These are phyloP conservation scores for Microctonus brassicae DNA, from an alignment of 2,888 invertebrate genomes.

Conservation along the genomic window DNA sequence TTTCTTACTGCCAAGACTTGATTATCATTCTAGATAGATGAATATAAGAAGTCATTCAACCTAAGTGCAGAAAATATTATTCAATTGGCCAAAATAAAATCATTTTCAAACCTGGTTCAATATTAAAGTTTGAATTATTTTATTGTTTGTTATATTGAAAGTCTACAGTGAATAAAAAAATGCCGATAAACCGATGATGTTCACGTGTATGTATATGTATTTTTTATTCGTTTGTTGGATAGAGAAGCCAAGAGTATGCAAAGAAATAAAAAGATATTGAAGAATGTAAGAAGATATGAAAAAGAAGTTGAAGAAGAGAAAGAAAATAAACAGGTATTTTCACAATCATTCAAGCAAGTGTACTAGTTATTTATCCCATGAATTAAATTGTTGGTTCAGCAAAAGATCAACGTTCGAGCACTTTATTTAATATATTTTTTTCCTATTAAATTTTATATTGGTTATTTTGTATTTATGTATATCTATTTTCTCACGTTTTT, in stretches of 20 bases:
- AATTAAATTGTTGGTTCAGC: conserved; percentile 21
- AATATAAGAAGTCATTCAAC: neutral
- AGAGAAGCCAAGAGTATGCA: neutral
- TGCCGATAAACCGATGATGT: neutral
- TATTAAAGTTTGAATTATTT: neutral
- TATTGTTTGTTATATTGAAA: neutral
- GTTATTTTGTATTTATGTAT: neutral
- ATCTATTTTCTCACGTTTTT: neutral
- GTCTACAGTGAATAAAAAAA: neutral
- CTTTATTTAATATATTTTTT: neutral
- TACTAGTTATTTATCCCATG: conserved; percentile 9
- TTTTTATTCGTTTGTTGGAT: neutral
- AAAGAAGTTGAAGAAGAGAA: neutral
- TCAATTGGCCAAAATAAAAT: neutral
- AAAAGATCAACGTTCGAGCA: conserved; percentile 10
- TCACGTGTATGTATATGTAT: neutral
- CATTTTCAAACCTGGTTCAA: neutral
- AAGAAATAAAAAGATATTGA: too few species aligned
- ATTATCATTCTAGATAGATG: too few species aligned
- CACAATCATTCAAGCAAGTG: conserved; percentile 26
- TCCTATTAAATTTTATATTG: neutral
- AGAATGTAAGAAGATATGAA: neutral
- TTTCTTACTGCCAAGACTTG: too few species aligned
- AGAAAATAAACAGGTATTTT: conserved; percentile 24
- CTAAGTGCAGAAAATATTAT: neutral